Conservation (phyloP, 2,797 vertebrate genomes). For the Cossypha heuglini region DNA sequence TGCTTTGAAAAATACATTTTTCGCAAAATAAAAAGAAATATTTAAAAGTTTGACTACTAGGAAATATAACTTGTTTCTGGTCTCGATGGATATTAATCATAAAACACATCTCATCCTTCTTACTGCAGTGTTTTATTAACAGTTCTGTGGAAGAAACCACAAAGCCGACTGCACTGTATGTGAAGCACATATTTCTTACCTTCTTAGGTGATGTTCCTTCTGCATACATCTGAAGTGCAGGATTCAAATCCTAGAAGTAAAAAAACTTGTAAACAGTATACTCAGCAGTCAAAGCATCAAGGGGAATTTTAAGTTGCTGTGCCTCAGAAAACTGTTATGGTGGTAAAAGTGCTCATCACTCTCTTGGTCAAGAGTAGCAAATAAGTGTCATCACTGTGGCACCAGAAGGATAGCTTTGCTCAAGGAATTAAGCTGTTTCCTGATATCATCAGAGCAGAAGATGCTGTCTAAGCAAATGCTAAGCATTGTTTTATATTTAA, state of each 20-base stretch:
- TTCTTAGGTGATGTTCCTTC: background rate
- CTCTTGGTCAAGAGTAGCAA: conserved; percentile 96
- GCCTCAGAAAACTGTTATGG: conserved; percentile 84
- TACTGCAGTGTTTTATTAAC: background rate
- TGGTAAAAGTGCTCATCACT: conserved; percentile 87
- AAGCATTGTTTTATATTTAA: rapidly evolving
- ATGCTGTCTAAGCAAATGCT: background rate
- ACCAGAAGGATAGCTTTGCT: conserved; percentile 15
- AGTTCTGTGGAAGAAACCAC: background rate
- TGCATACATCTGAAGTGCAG: rapidly evolving
- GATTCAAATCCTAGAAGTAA: background rate
- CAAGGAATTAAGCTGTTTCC: background rate
- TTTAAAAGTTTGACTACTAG: rapidly evolving
- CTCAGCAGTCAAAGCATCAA: background rate
- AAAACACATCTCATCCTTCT: background rate
- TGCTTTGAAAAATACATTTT: background rate
- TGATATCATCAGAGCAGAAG: background rate
- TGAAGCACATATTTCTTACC: background rate
- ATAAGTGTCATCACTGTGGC: conserved; percentile 89
- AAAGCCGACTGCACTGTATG: too few species aligned
- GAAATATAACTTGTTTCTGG: rapidly evolving
- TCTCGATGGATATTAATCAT: background rate
- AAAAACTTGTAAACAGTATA: background rate
- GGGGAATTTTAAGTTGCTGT: background rate
- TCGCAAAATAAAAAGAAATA: background rate